A percentile compares a stretch with the other conserved stretches of the same genome.
phyloP scores from a whole-genome alignment of 2,113 vertebrate species.

The Pseudonaja textilis region DNA sequence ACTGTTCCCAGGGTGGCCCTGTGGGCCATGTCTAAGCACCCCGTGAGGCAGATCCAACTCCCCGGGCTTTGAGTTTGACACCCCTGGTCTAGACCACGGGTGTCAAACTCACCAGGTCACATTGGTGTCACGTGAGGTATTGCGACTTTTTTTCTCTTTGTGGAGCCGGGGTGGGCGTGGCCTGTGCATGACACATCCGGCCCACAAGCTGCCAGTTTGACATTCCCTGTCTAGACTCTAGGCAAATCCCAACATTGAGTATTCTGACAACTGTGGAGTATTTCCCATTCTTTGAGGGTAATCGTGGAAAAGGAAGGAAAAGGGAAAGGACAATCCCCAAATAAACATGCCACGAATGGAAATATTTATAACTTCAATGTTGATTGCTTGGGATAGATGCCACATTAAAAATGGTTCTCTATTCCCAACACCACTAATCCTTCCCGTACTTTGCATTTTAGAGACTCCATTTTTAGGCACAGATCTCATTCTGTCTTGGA shows the following conservation, averaged over 20 bases:
- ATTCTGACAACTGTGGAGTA: background rate
- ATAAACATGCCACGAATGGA: background rate
- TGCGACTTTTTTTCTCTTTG: accelerated
- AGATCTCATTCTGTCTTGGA: background rate
- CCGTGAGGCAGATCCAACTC: too few relatives aligned
- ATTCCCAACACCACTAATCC: accelerated
- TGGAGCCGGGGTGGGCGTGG: background rate
- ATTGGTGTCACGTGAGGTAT: accelerated
- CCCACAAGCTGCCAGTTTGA: accelerated
- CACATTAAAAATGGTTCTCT: background rate
- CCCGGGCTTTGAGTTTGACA: too few relatives aligned
- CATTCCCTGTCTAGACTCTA: background rate
- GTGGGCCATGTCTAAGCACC: too few relatives aligned
- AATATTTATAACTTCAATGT: background rate
- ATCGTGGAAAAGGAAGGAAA: background rate
- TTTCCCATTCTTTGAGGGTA: background rate
- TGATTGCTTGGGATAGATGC: background rate
- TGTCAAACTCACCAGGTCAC: background rate
- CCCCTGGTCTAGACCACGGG: too few relatives aligned
- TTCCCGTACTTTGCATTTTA: background rate
- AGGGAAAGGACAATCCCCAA: background rate
- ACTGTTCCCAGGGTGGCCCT: too few relatives aligned
- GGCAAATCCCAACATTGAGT: background rate
- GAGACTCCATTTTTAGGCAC: constrained; percentile 11
- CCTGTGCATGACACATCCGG: background rate